Conservation (phyloP, 1,140 invertebrate genomes). For the Pteromalus puparum region DNA sequence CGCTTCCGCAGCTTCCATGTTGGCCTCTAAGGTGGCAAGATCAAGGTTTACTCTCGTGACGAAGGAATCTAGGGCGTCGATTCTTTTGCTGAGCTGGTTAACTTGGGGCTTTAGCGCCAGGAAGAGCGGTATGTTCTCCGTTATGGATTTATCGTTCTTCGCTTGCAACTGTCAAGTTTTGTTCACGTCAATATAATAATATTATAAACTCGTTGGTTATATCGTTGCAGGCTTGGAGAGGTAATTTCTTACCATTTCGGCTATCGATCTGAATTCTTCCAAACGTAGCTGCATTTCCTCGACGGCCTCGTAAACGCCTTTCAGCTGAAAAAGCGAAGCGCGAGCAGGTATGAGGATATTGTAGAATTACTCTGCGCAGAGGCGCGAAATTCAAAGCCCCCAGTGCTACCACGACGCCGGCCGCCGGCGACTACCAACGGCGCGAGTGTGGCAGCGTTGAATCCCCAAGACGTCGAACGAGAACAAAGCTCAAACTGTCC, state of each 20-base stretch:
- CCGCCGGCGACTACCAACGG: not conserved
- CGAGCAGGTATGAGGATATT: too few relatives aligned
- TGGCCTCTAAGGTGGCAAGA: constrained; percentile 57
- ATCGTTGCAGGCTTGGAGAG: too few relatives aligned
- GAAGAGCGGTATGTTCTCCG: constrained; percentile 55
- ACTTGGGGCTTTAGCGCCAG: constrained; percentile 55
- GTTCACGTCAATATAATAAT: too few relatives aligned
- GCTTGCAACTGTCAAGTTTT: constrained; percentile 48
- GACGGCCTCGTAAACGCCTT: constrained; percentile 56
- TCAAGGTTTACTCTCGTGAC: constrained; percentile 55
- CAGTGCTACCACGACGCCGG: not conserved
- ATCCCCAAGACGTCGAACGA: not conserved
- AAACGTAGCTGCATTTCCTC: constrained; percentile 64
- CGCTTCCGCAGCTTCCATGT: constrained; percentile 58
- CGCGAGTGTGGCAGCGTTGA: not conserved
- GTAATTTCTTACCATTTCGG: constrained; percentile 60
- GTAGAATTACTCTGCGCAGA: not conserved
- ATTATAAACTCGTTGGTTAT: too few relatives aligned
- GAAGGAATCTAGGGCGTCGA: constrained; percentile 59
- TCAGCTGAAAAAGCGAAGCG: constrained; percentile 54
- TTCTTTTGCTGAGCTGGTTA: constrained; percentile 58
- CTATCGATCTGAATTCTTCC: constrained; percentile 62
- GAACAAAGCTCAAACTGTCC: not conserved
- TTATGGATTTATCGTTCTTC: constrained; percentile 59
- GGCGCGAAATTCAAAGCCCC: constrained; percentile 14